Evolutionary conservation across 2,888 invertebrate genomes (phyloP).

Genomic region (Calephelis perditalis): DNA sequence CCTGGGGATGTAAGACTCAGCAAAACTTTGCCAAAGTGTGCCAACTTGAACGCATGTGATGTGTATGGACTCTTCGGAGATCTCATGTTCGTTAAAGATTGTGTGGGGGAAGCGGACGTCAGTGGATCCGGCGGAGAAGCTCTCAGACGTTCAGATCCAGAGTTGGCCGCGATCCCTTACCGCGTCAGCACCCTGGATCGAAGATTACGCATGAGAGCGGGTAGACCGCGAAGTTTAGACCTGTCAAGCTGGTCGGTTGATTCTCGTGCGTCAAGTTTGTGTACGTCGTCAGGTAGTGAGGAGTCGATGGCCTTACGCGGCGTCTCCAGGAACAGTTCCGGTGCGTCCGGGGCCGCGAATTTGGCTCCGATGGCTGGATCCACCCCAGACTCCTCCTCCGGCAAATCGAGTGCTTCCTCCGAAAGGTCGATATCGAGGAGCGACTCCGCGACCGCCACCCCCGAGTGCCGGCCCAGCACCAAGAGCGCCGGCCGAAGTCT

Average conservation of each 20-base stretch:
- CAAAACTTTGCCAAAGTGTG: slow-evolving; percentile 87
- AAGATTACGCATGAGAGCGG: slow-evolving; percentile 88
- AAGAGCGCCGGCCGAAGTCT: slow-evolving; percentile 59
- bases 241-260: slow-evolving; percentile 93
- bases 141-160: slow-evolving; percentile 88
- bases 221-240: slow-evolving; percentile 88
- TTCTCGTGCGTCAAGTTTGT: slow-evolving; percentile 87
- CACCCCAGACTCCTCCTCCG: slow-evolving; percentile 61
- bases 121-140: slow-evolving; percentile 86
- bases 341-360: slow-evolving; percentile 81
- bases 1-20: slow-evolving; percentile 81
- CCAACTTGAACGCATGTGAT: slow-evolving; percentile 85
- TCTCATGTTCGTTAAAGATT: slow-evolving; percentile 92
- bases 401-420: slow-evolving; percentile 55
- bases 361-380: slow-evolving; percentile 75
- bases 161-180: slow-evolving; percentile 88
- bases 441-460: slow-evolving; percentile 44
- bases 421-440: slow-evolving; percentile 57
- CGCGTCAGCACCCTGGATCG: slow-evolving; percentile 90
- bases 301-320: slow-evolving; percentile 87
- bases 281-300: slow-evolving; percentile 92
- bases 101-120: slow-evolving; percentile 87
- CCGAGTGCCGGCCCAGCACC: slow-evolving; percentile 37
- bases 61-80: slow-evolving; percentile 94
- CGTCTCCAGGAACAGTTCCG: slow-evolving; percentile 86